Evolutionary conservation across 1,140 invertebrate genomes (phyloP).

Genomic region (Drosophila nebulosa): DNA sequence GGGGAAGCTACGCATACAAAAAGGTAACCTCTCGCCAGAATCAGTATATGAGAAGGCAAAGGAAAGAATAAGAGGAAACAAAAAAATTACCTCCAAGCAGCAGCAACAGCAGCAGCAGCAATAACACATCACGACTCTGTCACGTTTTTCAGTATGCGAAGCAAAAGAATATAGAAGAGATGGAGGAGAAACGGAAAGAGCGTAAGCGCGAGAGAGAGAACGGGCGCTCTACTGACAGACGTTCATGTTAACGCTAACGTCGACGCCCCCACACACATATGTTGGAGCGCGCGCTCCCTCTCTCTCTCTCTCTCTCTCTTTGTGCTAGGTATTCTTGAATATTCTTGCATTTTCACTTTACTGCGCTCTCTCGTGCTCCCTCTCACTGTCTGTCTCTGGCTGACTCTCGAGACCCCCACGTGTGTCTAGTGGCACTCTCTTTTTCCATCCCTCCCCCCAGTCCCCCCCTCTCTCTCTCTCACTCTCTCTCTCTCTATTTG

Average conservation of each 20-base stretch:
- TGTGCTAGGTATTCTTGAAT: neutral
- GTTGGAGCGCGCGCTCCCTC: constrained; percentile 25
- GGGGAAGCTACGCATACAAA: constrained; percentile 9
- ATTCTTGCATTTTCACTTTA: constrained; percentile 15
- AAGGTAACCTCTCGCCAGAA: constrained; percentile 8
- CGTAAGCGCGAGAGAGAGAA: neutral
- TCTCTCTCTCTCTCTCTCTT: neutral
- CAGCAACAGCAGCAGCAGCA: too few relatives aligned
- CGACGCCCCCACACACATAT: constrained; percentile 59
- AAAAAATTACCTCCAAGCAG: constrained; percentile 30
- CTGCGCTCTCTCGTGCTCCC: constrained; percentile 7
- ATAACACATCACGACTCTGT: constrained; percentile 67
- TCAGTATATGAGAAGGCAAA: neutral
- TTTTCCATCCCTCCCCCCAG: too few relatives aligned
- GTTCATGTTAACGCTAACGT: constrained; percentile 35
- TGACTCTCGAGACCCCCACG: constrained; percentile 50
- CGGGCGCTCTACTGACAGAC: constrained; percentile 37
- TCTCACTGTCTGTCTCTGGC: neutral
- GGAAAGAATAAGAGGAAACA: constrained; percentile 14
- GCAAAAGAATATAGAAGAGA: constrained; percentile 24
- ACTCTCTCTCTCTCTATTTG: constrained; percentile 31
- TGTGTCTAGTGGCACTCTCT: constrained; percentile 59
- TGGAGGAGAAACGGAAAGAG: constrained; percentile 4
- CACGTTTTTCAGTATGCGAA: constrained; percentile 60
- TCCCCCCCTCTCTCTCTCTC: constrained; percentile 35